phyloP scores from a whole-genome alignment of 2,797 vertebrate species.

The Alcedo atthis region DNA sequence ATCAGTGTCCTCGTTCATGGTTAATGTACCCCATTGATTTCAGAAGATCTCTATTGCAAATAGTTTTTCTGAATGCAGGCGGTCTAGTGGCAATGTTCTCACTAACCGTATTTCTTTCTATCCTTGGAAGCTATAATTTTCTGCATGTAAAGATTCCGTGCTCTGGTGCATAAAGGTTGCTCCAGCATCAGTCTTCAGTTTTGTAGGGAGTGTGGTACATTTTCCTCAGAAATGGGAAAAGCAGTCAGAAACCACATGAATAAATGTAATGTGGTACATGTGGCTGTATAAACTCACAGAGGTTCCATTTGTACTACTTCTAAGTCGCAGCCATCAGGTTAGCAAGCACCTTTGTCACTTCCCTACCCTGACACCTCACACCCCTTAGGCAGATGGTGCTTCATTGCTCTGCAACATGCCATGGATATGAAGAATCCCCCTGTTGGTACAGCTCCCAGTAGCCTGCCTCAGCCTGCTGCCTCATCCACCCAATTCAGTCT shows the following conservation, averaged over 20 bases:
- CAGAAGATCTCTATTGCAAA: not conserved
- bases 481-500: not conserved
- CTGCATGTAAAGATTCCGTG: accelerated
- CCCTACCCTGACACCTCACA: not conserved
- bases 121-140: not conserved
- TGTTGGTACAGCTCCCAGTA: not conserved
- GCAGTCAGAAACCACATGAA: not conserved
- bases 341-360: not conserved
- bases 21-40: not conserved
- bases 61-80: not conserved
- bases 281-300: not conserved
- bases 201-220: not conserved
- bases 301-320: not conserved
- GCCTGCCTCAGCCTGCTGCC: accelerated
- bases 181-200: not conserved
- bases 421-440: not conserved
- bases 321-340: not conserved
- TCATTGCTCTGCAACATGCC: not conserved
- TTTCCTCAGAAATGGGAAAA: not conserved
- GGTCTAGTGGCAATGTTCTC: not conserved
- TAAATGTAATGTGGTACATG: not conserved
- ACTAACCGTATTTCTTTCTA: not conserved
- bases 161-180: not conserved
- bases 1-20: not conserved
- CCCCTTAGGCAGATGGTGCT: not conserved